phyloP scores from a whole-genome alignment of 2,888 invertebrate genomes.

The Glomeris marginata region DNA sequence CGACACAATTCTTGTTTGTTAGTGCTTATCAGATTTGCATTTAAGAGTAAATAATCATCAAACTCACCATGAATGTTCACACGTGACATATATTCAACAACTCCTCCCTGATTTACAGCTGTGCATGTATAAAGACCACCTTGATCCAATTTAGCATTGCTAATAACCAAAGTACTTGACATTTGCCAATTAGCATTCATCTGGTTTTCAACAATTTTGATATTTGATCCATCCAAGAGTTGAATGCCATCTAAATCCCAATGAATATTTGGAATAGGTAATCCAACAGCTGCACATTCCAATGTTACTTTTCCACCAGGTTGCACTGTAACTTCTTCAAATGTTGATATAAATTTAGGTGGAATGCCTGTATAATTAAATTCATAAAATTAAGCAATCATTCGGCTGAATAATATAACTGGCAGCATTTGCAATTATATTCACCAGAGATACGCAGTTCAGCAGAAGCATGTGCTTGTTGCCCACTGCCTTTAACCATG shows the following conservation, averaged over 20 bases:
- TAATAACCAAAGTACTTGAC: not conserved
- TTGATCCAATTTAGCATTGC: not conserved
- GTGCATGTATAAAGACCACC: constrained; percentile 18
- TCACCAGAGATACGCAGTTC: constrained; percentile 43
- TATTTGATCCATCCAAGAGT: not conserved
- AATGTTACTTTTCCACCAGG: not conserved
- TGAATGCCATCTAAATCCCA: not conserved
- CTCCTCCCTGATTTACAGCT: constrained; percentile 16
- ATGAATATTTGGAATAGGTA: not conserved
- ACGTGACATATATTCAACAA: constrained; percentile 13
- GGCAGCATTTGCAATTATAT: too few species aligned
- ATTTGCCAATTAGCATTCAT: not conserved
- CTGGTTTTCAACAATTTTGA: not conserved
- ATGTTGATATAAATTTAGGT: not conserved
- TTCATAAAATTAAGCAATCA: too few species aligned
- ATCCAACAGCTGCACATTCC: not conserved
- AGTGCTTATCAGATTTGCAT: too few species aligned
- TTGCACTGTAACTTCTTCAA: constrained; percentile 1
- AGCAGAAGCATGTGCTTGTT: constrained; percentile 49
- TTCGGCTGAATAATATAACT: too few species aligned
- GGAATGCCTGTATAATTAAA: not conserved
- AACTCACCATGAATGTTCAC: constrained; percentile 18
- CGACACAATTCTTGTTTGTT: not conserved
- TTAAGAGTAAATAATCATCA: not conserved
- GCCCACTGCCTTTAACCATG: not conserved